Conservation (phyloP, 1,140 invertebrate species). For the Wasmannia auropunctata region DNA sequence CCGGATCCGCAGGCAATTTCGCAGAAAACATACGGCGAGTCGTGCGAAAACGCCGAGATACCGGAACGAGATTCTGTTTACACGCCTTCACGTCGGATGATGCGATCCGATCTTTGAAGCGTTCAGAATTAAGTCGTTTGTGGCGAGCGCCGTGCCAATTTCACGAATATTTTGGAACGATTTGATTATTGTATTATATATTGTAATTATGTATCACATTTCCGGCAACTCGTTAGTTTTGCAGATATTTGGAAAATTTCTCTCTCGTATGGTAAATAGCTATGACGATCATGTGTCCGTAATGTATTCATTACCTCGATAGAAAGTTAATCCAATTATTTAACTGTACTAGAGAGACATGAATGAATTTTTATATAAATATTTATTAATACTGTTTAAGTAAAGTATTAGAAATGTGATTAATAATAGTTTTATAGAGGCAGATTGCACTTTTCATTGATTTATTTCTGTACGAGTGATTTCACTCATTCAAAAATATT, state of each 20-base stretch:
- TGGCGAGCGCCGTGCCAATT: conserved; percentile 7
- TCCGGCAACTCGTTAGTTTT: neutral
- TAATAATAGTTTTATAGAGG: neutral
- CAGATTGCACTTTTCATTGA: neutral
- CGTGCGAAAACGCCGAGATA: neutral
- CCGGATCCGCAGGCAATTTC: conserved; percentile 24
- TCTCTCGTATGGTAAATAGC: neutral
- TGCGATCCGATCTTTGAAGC: conserved; percentile 46
- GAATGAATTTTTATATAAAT: neutral
- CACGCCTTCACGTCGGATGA: neutral
- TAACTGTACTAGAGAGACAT: neutral
- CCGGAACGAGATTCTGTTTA: conserved; percentile 41
- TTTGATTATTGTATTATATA: neutral
- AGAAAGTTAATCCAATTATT: conserved; percentile 27
- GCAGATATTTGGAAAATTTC: neutral
- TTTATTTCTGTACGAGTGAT: neutral
- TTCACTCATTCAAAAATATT: neutral
- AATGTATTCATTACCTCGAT: conserved; percentile 3
- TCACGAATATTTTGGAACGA: conserved; percentile 23
- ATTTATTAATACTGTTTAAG: neutral
- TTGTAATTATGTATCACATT: neutral
- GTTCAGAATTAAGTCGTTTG: conserved; percentile 33
- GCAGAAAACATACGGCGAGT: conserved; percentile 19
- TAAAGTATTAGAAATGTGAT: conserved; percentile 6
- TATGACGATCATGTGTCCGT: neutral